Base-by-base conservation (phyloP, 1,140 invertebrate genomes). In the Dolichoris vasculosae region DNA sequence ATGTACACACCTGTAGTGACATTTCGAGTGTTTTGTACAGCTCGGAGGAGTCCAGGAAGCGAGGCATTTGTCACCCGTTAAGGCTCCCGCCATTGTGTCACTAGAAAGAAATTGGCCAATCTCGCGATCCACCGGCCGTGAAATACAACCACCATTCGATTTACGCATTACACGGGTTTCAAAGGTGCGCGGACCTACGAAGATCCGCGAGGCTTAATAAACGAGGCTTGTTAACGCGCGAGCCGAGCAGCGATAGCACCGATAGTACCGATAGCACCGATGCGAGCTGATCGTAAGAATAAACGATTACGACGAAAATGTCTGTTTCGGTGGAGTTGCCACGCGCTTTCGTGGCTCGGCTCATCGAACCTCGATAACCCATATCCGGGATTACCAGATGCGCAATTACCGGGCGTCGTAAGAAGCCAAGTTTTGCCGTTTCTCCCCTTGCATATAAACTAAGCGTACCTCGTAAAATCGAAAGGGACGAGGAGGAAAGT, bases 331-430 rank as follows among this genome's bases (percentile, higher is more conserved):
- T 51, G 83, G 81, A 71, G 30, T 11, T 17, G 71, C 4, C 23
- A 64, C 79, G 85, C 86, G 87, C 8, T 11, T 9, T 17, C 48
- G 2, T 51, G 48, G 15, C 7, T 51, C 86, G 86, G 79, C 85
- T 86, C 86, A 87, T 88, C 76, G 86, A 82, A 55, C 86, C 84
- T 87, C 88, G 89, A 91, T 92, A 91, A 90, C 88, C 88, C 88
- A 89, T 89, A 90, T 90, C 88, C 88, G 78, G 88, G 86, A 91
- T 90, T 90, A 90, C 89, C 86, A 71, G 82, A 83, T 11, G n/a
- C 85, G 89, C 91, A 91, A 92, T 92, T 91, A 91, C 90, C 90
- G 90, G 86, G 86, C 15, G 81, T 86, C 86, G 86, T 83, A 87
- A 89, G 88, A 89, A 82, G 80, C 32, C 87, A 86, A 87, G 83